Base-by-base conservation (phyloP, 2,113 vertebrate genomes). In the Solenodon paradoxus region DNA sequence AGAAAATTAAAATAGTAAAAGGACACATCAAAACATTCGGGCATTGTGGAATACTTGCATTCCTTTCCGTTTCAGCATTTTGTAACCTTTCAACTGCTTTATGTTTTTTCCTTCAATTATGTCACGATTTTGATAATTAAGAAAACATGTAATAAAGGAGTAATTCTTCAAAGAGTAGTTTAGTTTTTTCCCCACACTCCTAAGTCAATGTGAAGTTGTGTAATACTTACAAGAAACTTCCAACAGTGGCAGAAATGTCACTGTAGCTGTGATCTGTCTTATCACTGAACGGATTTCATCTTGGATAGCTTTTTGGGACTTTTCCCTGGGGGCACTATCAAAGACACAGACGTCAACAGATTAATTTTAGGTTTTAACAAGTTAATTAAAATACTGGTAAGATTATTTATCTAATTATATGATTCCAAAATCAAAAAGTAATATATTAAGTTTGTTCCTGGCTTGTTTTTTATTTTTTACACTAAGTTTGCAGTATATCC, bases 211-310 rank as follows among this genome's bases (percentile, higher is more conserved):
- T 68, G n/a, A 84, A 78, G 20, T 19, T 84, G 20, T 1, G 0
- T 10, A 85, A 82, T 96, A 99, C 99, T 99, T 96, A 99, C 99
- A 99, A 38, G 99, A 98, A 17, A 98, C 99, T 98, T 99, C 99
- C 91, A 99, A 78, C 61, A 99, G 98, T 0, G 99, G 99, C 97
- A 99, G 98, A 97, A 99, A 99, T 13, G 99, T 99, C 51, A 99
- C 99, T 0, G 99, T 99, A 87, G 99, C 99, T 24, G 99, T 99
- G 91, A 99, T 98, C 97, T 99, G 99, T 83, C 99, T 98, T 96
- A 99, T 99, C 66, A 99, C 99, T 0, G 99, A 99, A 86, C 99
- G 99, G 91, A 99, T 99, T 98, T 99, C 99, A 96, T 99, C 99
- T 97, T 99, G 99, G 87, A 99, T 99, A 86, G 98, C 99, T 97